Conservation (phyloP, 2,113 vertebrate genomes). For the Callaeas wilsoni region DNA sequence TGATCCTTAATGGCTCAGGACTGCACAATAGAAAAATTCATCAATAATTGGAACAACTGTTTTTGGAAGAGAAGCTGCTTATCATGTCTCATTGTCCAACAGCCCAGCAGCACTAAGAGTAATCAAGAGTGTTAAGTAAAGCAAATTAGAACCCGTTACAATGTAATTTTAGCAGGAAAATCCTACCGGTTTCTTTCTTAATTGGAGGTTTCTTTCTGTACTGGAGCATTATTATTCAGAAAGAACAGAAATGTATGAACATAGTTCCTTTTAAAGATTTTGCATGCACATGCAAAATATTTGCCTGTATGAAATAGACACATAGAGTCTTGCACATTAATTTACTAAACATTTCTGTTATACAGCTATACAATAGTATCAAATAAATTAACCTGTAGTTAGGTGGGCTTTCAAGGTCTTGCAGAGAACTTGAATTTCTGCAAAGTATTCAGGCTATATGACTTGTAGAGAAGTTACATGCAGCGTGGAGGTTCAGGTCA, state of each 20-base stretch:
- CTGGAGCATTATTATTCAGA: background rate
- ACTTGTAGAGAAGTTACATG: background rate
- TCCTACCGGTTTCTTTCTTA: background rate
- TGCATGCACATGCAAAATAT: background rate
- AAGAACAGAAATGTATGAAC: background rate
- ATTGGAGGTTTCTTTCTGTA: background rate
- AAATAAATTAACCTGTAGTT: background rate
- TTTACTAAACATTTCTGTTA: background rate
- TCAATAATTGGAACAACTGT: background rate
- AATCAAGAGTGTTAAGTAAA: conserved; percentile 36
- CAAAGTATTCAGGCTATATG: background rate
- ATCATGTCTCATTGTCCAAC: background rate
- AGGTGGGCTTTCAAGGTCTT: background rate
- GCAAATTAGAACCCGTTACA: background rate
- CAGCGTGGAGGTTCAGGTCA: background rate
- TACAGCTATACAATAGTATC: background rate
- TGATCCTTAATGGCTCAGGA: background rate
- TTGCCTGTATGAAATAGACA: background rate
- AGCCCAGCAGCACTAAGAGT: background rate
- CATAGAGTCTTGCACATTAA: background rate
- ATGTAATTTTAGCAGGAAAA: background rate
- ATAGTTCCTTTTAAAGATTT: background rate
- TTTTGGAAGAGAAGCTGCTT: conserved; percentile 4
- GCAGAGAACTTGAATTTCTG: background rate
- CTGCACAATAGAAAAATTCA: background rate